A percentile compares a stretch with the other conserved stretches of the same genome.
phyloP scores from a whole-genome alignment of 2,888 invertebrate genomes.

The Xylota sylvarum region DNA sequence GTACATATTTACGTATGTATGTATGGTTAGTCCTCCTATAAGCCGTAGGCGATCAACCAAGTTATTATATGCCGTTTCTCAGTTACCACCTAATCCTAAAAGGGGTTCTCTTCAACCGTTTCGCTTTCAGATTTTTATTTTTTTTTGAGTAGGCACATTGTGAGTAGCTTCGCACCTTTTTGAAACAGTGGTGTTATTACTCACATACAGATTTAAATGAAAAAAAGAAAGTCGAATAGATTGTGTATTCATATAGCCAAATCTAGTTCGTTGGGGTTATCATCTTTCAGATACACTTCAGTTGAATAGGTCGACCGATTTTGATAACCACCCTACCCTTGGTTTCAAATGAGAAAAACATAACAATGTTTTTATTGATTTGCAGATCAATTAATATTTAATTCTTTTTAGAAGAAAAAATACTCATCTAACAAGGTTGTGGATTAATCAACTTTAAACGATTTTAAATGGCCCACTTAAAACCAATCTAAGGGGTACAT shows the following conservation, averaged over 20 bases:
- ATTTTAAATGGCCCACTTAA: background rate
- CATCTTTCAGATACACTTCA: background rate
- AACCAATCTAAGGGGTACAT: too few relatives aligned
- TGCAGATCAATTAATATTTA: background rate
- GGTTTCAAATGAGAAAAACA: background rate
- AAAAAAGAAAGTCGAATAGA: background rate
- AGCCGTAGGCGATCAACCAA: background rate
- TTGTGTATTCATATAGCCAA: background rate
- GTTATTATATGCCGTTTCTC: background rate
- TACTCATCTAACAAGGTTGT: background rate
- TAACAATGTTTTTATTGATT: background rate
- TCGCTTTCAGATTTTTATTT: background rate
- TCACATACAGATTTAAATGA: background rate
- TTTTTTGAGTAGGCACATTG: background rate
- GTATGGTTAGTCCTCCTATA: background rate
- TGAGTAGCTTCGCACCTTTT: background rate
- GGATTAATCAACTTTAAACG: background rate
- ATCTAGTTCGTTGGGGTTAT: slow-evolving; percentile 1
- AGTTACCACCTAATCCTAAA: background rate
- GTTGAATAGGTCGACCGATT: background rate
- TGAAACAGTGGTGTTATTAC: background rate
- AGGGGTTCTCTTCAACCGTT: background rate
- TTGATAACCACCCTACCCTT: background rate
- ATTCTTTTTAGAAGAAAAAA: background rate
- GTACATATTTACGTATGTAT: too few relatives aligned